A percentile compares a stretch with the other conserved stretches of the same genome.
Evolutionary conservation across 2,888 invertebrate genomes (phyloP).

Genomic region (Cryptophagus acutangulus): DNA sequence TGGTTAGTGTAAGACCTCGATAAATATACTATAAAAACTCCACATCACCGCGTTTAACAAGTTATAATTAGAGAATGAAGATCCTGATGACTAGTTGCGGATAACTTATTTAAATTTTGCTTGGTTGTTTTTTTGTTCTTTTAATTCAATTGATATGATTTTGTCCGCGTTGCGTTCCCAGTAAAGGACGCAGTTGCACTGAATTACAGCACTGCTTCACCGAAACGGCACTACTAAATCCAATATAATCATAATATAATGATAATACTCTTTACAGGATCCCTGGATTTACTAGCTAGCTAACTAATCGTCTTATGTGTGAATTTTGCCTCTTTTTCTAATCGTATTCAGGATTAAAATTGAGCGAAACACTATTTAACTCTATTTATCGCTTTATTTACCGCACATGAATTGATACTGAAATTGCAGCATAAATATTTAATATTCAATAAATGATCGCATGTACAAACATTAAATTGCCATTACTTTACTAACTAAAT

Average conservation of each 20-base stretch:
- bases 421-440: too few species aligned
- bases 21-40: constrained; percentile 13
- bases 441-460: too few species aligned
- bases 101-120: constrained; percentile 2
- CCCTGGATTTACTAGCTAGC: constrained; percentile 46
- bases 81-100: constrained; percentile 10
- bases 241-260: constrained; percentile 51
- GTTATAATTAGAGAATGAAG: constrained; percentile 16
- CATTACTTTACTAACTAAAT: too few species aligned
- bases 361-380: constrained; percentile 14
- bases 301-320: constrained; percentile 49
- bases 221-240: constrained; percentile 47
- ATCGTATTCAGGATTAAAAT: constrained; percentile 33
- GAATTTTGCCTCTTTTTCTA: constrained; percentile 49
- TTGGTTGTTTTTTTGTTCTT: too few species aligned
- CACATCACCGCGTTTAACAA: constrained; percentile 16
- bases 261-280: constrained; percentile 49
- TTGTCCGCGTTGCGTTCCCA: constrained; percentile 27
- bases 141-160: constrained; percentile 20
- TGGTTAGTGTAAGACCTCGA: constrained; percentile 4
- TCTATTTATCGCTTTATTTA: constrained; percentile 8
- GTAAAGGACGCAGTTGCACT: constrained; percentile 40
- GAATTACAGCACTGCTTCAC: constrained; percentile 41
- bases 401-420: too few species aligned
- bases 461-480: too few species aligned